A percentile compares a stretch with the other conserved stretches of the same genome.
Conservation (phyloP, 1,140 invertebrate genomes). For the Pseudomyrmex dendroicus region DNA sequence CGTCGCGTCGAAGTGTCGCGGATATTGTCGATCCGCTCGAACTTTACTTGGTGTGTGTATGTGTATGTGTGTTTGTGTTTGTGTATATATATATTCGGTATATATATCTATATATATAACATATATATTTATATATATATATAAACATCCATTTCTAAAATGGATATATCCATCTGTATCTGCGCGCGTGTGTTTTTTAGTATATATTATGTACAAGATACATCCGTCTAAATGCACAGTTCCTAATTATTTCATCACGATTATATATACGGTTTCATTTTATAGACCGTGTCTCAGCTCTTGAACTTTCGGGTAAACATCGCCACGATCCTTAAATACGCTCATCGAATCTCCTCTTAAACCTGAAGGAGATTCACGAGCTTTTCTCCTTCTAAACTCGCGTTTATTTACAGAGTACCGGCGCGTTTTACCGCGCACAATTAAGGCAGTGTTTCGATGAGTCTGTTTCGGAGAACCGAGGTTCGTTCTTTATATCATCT, state of each 20-base stretch:
- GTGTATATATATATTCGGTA: slow-evolving; percentile 74
- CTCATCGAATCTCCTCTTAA: not conserved
- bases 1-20: slow-evolving; percentile 40
- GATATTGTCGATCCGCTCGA: slow-evolving; percentile 45
- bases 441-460: slow-evolving; percentile 82
- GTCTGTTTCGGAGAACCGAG: slow-evolving; percentile 55
- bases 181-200: slow-evolving; percentile 61
- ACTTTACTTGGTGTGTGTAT: slow-evolving; percentile 63
- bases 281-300: not conserved
- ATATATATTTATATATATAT: slow-evolving; percentile 77
- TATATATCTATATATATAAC: slow-evolving; percentile 72
- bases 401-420: slow-evolving; percentile 65
- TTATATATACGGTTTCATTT: slow-evolving; percentile 52
- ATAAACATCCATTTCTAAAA: slow-evolving; percentile 80
- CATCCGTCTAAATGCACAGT: slow-evolving; percentile 75
- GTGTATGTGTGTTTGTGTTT: slow-evolving; percentile 73
- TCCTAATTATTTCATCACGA: slow-evolving; percentile 69
- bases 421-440: slow-evolving; percentile 65
- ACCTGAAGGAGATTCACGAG: not conserved
- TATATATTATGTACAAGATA: slow-evolving; percentile 69
- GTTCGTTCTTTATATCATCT: slow-evolving; percentile 5
- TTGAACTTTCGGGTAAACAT: slow-evolving; percentile 17
- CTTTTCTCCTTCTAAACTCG: slow-evolving; percentile 18
- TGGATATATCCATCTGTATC: slow-evolving; percentile 77
- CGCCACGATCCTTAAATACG: not conserved